These are phyloP conservation scores for Picus viridis DNA, from an alignment of 2,797 vertebrate species.

Conservation along the genomic window DNA sequence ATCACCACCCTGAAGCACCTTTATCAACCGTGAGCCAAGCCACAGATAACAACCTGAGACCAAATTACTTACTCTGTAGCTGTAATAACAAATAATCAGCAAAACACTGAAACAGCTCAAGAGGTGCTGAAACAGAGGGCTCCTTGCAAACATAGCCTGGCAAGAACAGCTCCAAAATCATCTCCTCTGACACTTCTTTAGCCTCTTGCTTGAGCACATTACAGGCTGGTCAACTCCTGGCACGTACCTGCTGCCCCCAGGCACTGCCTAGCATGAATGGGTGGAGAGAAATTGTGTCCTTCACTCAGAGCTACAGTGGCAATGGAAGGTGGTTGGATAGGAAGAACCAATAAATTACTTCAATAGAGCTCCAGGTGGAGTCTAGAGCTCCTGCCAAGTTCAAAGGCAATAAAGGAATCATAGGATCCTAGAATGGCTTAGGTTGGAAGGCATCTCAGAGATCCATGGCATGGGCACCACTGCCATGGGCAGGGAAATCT, in stretches of 20 bases:
- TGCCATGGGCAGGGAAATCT: too few relatives aligned
- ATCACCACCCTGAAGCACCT: slow-evolving; percentile 79
- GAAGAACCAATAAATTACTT: background rate
- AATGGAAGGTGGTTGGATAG: background rate
- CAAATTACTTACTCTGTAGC: slow-evolving; percentile 82
- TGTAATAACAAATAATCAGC: slow-evolving; percentile 59
- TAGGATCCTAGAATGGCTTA: too few relatives aligned
- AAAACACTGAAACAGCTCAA: slow-evolving; percentile 70
- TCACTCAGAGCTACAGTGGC: background rate
- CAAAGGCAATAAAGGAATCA: background rate
- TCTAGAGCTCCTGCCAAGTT: background rate
- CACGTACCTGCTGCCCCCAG: background rate
- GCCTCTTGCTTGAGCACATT: accelerated
- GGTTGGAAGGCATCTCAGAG: too few relatives aligned
- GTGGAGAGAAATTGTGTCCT: background rate
- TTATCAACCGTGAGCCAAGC: slow-evolving; percentile 77
- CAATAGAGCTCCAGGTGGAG: background rate
- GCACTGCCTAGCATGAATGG: accelerated
- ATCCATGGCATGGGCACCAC: too few relatives aligned
- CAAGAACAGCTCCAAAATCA: background rate
- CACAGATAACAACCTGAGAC: slow-evolving; percentile 81
- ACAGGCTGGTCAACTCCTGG: background rate
- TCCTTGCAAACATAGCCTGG: background rate
- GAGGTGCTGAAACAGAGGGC: slow-evolving; percentile 47
- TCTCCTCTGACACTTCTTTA: too few relatives aligned